phyloP scores from a whole-genome alignment of 2,113 vertebrate species.

The Brachyhypopomus occidentalis region DNA sequence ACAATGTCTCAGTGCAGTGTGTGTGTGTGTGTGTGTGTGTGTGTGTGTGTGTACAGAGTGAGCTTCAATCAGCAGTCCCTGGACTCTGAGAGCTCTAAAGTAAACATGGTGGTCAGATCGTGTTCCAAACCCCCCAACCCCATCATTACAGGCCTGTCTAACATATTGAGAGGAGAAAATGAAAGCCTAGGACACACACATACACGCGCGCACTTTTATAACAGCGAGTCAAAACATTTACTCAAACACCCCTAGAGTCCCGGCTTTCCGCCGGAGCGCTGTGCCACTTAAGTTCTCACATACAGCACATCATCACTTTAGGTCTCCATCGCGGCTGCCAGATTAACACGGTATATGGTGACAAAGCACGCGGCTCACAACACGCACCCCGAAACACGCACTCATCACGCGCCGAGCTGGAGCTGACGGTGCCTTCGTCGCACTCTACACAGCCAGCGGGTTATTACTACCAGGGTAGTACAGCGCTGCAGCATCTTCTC shows the following conservation, averaged over 20 bases:
- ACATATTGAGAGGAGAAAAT: constrained; percentile 60
- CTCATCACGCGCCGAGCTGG: constrained; percentile 11
- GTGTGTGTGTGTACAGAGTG: constrained; percentile 41
- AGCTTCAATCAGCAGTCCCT: constrained; percentile 58
- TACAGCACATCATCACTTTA: constrained; percentile 48
- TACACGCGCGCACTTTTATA: constrained; percentile 42
- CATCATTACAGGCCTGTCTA: constrained; percentile 53
- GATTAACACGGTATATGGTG: constrained; percentile 42
- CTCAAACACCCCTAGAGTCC: constrained; percentile 62
- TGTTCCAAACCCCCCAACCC: constrained; percentile 19
- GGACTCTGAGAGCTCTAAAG: constrained; percentile 48
- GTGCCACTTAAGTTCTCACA: constrained; percentile 55
- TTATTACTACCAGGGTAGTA: constrained; percentile 11
- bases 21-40: constrained; percentile 39
- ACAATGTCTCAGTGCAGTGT: constrained; percentile 21
- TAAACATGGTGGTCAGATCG: constrained; percentile 60
- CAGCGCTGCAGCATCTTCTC: background rate
- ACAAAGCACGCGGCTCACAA: constrained; percentile 27
- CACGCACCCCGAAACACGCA: constrained; percentile 17
- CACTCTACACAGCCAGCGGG: constrained; percentile 20
- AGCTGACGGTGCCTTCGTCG: constrained; percentile 10
- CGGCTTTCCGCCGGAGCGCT: constrained; percentile 57
- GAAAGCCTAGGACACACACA: constrained; percentile 42
- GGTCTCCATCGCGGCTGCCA: constrained; percentile 18
- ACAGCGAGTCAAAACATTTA: constrained; percentile 68